Evolutionary conservation across 2,797 vertebrate species (phyloP), one percentile per base, ranked within the genome.

Genomic region (Emys orbicularis): DNA sequence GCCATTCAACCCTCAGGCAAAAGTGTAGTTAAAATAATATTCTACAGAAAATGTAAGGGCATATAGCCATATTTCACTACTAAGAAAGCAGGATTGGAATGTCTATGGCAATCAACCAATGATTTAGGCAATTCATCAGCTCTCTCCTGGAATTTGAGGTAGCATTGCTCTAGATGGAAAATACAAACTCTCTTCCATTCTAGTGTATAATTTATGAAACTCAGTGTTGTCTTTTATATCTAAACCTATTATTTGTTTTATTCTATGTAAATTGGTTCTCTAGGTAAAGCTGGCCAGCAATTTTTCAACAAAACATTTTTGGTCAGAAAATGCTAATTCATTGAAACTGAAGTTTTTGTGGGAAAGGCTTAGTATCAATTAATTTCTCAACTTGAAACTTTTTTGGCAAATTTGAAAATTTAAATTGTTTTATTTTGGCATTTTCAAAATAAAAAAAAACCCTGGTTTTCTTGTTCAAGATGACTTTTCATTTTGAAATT

Each of bases 271-370:
- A 7, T 83, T 87, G 31, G n/a, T 15, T 15, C n/a, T 65, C 4
- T 65, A 65, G 5, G 3, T 59, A 6, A 16, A 18, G 53, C 1
- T 0, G 0, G 9, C 74, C 3, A 50, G 6, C 41, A 23, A 57
- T 83, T 83, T 88, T 94, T 56, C 50, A 23, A 82, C 65, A 27
- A 25, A 93, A 82, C 3, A 5, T 79, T 13, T 44, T 53, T 87
- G 79, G 19, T 84, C 7, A 37, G 8, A 31, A 57, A 41, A 18
- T 85, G 31, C 2, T 27, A 7, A 82, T 91, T 57, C 65, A 81
- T 61, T 21, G 79, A 53, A 82, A 65, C 34, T n/a, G 12, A 31
- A 65, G 9, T 4, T n/a, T 65, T 49, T 31, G 19, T 5, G 74
- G 4, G 9, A 61, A 41, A 41, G 37, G 65, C 88, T 83, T 90